Conservation (phyloP, 2,113 vertebrate genomes). For the Rhea pennata region DNA sequence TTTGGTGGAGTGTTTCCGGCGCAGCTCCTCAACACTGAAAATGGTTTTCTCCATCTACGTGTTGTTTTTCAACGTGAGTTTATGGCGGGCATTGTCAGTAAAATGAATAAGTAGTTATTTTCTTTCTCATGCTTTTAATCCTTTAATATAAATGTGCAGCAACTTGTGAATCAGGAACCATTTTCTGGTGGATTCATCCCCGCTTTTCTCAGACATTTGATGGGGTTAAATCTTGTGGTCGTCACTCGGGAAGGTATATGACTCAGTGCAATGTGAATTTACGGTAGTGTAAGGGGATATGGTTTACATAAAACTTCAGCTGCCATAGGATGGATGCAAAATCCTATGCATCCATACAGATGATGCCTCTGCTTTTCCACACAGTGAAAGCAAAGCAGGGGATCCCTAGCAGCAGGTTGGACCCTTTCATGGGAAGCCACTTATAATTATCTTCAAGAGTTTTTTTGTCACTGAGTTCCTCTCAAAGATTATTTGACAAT, state of each 20-base stretch:
- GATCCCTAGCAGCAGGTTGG: too few species aligned
- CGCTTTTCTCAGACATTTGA: neutral
- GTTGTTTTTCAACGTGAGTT: neutral
- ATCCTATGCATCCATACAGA: too few species aligned
- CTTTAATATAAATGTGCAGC: rapidly evolving
- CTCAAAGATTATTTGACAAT: neutral
- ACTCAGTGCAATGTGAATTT: neutral
- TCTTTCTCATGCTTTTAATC: neutral
- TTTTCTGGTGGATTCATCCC: neutral
- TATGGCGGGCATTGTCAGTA: neutral
- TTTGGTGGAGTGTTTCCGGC: conserved; percentile 45
- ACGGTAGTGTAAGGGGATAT: neutral
- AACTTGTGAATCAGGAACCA: neutral
- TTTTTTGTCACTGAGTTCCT: neutral
- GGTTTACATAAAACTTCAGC: neutral
- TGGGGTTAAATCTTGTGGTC: neutral
- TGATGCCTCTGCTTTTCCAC: neutral
- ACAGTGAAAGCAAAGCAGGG: neutral
- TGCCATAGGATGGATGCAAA: neutral
- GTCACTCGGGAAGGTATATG: neutral
- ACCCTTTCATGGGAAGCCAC: neutral
- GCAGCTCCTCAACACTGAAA: neutral
- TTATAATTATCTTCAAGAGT: neutral
- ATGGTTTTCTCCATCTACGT: neutral
- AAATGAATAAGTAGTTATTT: neutral